Evolutionary conservation across 2,113 vertebrate species (phyloP).

Genomic region (Emydocephalus ijimae): DNA sequence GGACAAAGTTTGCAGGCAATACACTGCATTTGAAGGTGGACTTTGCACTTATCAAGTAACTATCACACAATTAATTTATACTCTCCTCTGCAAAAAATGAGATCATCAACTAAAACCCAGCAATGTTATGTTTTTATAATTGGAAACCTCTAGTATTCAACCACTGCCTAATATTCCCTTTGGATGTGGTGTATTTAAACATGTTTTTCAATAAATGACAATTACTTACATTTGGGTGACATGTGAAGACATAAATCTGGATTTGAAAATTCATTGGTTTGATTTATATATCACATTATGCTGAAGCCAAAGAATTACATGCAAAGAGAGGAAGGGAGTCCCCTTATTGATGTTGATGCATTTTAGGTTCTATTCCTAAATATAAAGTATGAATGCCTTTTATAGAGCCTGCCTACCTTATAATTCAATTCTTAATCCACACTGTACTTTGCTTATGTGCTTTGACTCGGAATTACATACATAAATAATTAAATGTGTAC

Average conservation of each 20-base stretch:
- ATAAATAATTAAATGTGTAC: background rate
- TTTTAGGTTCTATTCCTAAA: background rate
- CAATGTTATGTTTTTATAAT: background rate
- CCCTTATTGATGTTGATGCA: background rate
- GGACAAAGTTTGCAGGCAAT: background rate
- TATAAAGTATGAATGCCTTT: background rate
- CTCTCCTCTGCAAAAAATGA: background rate
- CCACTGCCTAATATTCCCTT: background rate
- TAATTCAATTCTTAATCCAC: background rate
- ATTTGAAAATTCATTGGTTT: background rate
- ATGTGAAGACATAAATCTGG: background rate
- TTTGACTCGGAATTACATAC: background rate
- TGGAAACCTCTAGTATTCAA: background rate
- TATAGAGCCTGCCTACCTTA: background rate
- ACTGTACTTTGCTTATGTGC: background rate
- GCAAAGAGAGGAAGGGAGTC: background rate
- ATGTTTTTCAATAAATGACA: background rate
- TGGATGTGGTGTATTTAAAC: background rate
- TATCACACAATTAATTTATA: background rate
- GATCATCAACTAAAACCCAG: background rate
- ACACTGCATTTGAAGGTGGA: background rate
- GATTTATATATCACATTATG: background rate
- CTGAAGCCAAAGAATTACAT: background rate
- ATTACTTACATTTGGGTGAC: background rate
- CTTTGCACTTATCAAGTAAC: background rate